phyloP scores from a whole-genome alignment of 30 jellyfish, hydroid and myxozoan species.

The Aurelia aurita region DNA sequence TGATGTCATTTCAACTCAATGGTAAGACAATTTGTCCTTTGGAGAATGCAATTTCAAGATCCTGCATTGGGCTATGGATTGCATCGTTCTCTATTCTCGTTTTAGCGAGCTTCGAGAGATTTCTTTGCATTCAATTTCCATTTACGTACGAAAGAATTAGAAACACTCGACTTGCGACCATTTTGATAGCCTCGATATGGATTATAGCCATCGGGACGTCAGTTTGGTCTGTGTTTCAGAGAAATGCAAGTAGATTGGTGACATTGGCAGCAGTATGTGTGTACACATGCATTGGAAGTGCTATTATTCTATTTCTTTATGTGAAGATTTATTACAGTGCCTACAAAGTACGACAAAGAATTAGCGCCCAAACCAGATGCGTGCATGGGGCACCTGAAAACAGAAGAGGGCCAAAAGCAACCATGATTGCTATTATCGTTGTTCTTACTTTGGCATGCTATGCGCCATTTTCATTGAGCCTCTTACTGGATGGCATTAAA shows the following conservation, averaged over 20 bases:
- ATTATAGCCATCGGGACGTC: not conserved
- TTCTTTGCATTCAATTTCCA: constrained; percentile 12
- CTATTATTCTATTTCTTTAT: not conserved
- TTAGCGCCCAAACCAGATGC: not conserved
- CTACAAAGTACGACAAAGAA: constrained; percentile 22
- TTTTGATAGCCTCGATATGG: not conserved
- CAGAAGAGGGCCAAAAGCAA: not conserved
- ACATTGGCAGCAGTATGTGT: not conserved
- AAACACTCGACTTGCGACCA: not conserved
- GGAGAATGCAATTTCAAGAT: not conserved
- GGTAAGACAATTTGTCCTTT: constrained; percentile 3
- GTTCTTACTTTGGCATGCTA: not conserved
- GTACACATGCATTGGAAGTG: not conserved
- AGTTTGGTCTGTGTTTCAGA: not conserved
- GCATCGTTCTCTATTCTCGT: constrained; percentile 11
- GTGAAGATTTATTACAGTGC: constrained; percentile 7
- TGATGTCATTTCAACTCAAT: not conserved
- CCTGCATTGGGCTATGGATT: not conserved
- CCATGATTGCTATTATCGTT: constrained; percentile 9
- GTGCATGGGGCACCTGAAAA: not conserved
- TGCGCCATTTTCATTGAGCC: not conserved
- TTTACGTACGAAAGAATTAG: constrained; percentile 1
- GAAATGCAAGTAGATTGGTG: not conserved
- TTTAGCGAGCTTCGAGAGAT: constrained; percentile 29
- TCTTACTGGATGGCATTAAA: not conserved